Percentiles rank a stretch among this genome's conserved stretches.
Conservation (phyloP, 2,888 invertebrate species). For the Microplitis deprimator region DNA sequence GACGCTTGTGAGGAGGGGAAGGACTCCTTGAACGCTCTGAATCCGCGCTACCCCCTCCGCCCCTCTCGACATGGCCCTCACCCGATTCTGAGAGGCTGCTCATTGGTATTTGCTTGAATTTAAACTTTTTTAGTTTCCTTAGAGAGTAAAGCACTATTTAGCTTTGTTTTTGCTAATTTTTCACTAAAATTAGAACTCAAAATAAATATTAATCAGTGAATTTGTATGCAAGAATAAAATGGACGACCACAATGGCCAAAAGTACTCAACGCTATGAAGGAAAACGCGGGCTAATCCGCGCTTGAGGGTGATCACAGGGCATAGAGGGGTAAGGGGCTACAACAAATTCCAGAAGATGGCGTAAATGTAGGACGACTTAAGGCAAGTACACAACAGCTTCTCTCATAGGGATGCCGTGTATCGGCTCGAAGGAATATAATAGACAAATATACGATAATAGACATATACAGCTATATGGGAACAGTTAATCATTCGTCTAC, state of each 20-base stretch:
- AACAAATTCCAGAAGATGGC: not conserved
- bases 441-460: too few species aligned
- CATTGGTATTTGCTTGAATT: too few species aligned
- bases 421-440: not conserved
- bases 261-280: not conserved
- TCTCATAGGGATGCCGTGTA: slow-evolving; percentile 15
- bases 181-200: not conserved
- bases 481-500: too few species aligned
- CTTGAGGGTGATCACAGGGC: not conserved
- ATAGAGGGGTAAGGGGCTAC: not conserved
- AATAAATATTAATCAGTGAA: not conserved
- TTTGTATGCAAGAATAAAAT: not conserved
- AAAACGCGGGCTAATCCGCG: not conserved
- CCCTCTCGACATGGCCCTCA: too few species aligned
- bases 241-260: not conserved
- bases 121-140: too few species aligned
- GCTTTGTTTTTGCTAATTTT: not conserved
- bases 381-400: not conserved
- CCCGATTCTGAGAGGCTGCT: too few species aligned
- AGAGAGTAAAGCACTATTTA: too few species aligned
- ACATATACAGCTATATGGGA: too few species aligned
- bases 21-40: too few species aligned
- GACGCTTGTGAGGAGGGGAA: too few species aligned
- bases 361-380: not conserved
- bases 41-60: too few species aligned